Base-by-base conservation (phyloP, 2,113 vertebrate species). In the Siphamia tubifer region DNA sequence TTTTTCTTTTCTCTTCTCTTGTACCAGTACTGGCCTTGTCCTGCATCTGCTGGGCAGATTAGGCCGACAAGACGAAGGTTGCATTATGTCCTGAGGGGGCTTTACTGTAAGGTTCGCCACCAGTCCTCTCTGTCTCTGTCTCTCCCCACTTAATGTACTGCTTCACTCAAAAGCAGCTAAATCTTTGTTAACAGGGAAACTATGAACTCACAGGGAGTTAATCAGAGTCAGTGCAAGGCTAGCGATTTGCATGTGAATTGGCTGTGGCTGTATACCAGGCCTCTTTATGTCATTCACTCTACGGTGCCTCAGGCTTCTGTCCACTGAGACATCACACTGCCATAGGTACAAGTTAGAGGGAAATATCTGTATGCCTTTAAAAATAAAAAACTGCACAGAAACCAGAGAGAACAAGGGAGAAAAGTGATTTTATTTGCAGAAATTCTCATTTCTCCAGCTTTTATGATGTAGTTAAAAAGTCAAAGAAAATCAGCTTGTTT, bases 191-290 rank as follows among this genome's bases (percentile, higher is more conserved):
- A 93, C 87, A 94, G 94, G 91, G 92, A 95, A 96, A 95, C 96
- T 94, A 99, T 96, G 95, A 97, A 98, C 96, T 99, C 94, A 87
- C 91, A 93, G 94, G 92, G 94, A 98, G 96, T 98, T 97, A 95
- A 97, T 96, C 95, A 92, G 95, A 97, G 95, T 97, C 95, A 93
- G 91, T 92, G 92, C 92, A 93, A 94, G 94, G 93, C 92, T 85
- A 79, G 52, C 11, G 48, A 97, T 99, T 98, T 95, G 93, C 97
- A 99, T 98, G 92, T 97, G 95, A 99, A 98, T 96, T 83, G 84
- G 82, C 89, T 81, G 85, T 77, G 85, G 90, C 92, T 94, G 89
- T 93, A 93, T 93, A 89, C 91, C 93, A 91, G 93, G 89, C 81
- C 93, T 92, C 90, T 88, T 96, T 95, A 94, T 95, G 94, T 94